These are phyloP conservation scores for Callinectes sapidus DNA, from an alignment of 2,888 invertebrate genomes.

Conservation along the genomic window DNA sequence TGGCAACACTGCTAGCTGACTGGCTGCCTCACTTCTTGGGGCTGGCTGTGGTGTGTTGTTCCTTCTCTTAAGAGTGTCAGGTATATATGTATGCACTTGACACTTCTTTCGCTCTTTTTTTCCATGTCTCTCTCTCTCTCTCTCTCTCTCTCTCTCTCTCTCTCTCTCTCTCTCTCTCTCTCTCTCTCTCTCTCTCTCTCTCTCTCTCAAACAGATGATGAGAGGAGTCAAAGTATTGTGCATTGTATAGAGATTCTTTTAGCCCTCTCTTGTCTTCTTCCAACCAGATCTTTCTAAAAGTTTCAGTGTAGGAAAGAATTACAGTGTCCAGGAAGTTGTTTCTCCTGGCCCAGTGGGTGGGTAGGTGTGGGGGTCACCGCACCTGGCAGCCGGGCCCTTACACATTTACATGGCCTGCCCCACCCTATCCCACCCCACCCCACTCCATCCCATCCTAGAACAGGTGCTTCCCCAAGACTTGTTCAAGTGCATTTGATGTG, in stretches of 20 bases:
- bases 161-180: slow-evolving; percentile 1
- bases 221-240: neutral
- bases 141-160: neutral
- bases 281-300: neutral
- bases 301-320: neutral
- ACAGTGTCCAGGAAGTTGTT: slow-evolving; percentile 16
- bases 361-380: neutral
- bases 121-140: neutral
- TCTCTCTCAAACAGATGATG: neutral
- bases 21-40: slow-evolving; percentile 18
- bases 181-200: neutral
- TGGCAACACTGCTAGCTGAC: slow-evolving; percentile 32
- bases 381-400: neutral
- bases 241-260: neutral
- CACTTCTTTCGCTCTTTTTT: neutral
- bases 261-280: neutral
- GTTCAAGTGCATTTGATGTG: slow-evolving; percentile 30
- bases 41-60: slow-evolving; percentile 27
- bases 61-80: neutral
- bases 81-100: neutral
- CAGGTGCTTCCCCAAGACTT: slow-evolving; percentile 30
- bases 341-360: neutral
- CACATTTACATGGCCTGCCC: slow-evolving; percentile 11
- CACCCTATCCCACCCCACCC: neutral
- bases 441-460: neutral